Evolutionary conservation across 1,140 invertebrate genomes (phyloP), one percentile per base, ranked within the genome.

Genomic region (Drosophila nebulosa): DNA sequence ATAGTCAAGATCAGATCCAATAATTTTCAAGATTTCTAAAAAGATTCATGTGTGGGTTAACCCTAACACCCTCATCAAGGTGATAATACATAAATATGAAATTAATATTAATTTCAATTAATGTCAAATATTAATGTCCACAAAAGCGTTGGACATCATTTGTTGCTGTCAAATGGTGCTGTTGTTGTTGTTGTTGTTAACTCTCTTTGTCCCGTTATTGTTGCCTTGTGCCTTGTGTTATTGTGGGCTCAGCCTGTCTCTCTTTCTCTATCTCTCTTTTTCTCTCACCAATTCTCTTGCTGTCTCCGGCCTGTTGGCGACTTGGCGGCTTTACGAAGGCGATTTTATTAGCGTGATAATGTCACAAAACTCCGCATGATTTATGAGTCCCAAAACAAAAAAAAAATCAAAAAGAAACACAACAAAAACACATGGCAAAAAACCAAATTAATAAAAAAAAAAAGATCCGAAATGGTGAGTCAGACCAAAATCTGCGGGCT

Each of bases 31-130:
- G 10, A 32, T 32, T 10, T 12, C 30, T 32, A 32, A 12, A 1
- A 32, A 12, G 9, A 2, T 32, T 32, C 30, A 12, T 9, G 2
- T 32, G 10, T 46, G 3, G 39, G 39, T 46, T 46, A 46, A 46
- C 39, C 14, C 7, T 46, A 46, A 46, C 16, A 46, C 39, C 39
- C 39, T 46, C 16, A 46, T 46, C 39, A 46, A 46, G 39, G 39
- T 9, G 22, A 88, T 69, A 88, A 88, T 88, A 32, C 30, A 12
- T 32, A 88, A 88, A 83, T 88, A 85, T 90, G 84, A 89, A 90
- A 90, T 90, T 89, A 90, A 90, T 90, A 90, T 90, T 90, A 83
- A 90, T 89, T 90, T 90, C 89, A 90, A 90, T 90, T 90, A 90
- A 90, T 89, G 89, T 90, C 89, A 90, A 79, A 86, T 81, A 88